Conservation (phyloP, 2,888 invertebrate genomes). For the Pharmacophagus antenor region DNA sequence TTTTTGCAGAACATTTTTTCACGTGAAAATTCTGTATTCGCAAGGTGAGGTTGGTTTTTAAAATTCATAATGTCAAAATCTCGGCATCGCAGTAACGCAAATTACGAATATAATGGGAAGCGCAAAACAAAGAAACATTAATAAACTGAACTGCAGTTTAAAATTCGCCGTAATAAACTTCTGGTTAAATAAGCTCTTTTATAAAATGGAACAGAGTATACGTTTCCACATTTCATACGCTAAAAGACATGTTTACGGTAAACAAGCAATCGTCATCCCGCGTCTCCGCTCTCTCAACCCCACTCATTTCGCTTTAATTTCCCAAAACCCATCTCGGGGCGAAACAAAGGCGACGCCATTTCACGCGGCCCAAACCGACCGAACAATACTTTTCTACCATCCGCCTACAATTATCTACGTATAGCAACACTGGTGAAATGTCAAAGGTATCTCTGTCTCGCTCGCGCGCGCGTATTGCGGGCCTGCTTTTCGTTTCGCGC, state of each 20-base stretch:
- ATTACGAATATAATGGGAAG: slow-evolving; percentile 7
- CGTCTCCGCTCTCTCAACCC: slow-evolving; percentile 58
- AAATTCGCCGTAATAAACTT: slow-evolving; percentile 34
- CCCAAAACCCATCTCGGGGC: slow-evolving; percentile 70
- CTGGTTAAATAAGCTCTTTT: slow-evolving; percentile 30
- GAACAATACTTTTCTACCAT: slow-evolving; percentile 69
- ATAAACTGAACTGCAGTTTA: slow-evolving; percentile 28
- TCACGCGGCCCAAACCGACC: slow-evolving; percentile 76
- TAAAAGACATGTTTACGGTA: slow-evolving; percentile 47
- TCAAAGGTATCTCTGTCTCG: slow-evolving; percentile 56
- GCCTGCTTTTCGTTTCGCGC: slow-evolving; percentile 44
- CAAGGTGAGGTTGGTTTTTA: neutral
- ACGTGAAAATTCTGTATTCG: slow-evolving; percentile 14
- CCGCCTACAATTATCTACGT: slow-evolving; percentile 56
- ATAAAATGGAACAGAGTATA: slow-evolving; percentile 25
- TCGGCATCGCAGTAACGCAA: slow-evolving; percentile 14
- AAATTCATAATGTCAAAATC: slow-evolving; percentile 11
- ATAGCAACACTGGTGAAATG: slow-evolving; percentile 54
- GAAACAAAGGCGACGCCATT: slow-evolving; percentile 72
- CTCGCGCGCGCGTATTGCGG: slow-evolving; percentile 42
- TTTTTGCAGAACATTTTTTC: neutral
- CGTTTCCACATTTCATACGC: slow-evolving; percentile 39
- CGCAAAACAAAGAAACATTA: slow-evolving; percentile 23
- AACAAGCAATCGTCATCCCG: slow-evolving; percentile 73
- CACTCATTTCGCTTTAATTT: slow-evolving; percentile 71